phyloP scores from a whole-genome alignment of 2,113 vertebrate genomes.

The Nansenia antarctica region DNA sequence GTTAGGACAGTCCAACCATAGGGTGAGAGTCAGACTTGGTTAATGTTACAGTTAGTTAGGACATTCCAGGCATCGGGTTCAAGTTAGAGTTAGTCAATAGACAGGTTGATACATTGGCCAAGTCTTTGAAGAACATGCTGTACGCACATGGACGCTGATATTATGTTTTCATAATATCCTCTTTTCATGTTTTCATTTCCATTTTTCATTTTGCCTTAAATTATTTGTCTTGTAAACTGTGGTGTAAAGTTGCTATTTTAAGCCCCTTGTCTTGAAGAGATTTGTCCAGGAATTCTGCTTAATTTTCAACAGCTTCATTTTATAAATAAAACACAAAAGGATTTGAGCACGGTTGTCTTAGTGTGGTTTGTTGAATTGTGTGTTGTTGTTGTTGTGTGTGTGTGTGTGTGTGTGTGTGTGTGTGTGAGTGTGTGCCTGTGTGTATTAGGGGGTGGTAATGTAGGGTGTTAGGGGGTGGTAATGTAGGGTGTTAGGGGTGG shows the following conservation, averaged over 20 bases:
- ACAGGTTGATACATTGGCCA: conserved; percentile 29
- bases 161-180: background rate
- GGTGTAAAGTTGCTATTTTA: conserved; percentile 68
- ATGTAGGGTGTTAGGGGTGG: background rate
- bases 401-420: background rate
- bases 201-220: conserved; percentile 72
- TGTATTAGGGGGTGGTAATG: background rate
- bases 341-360: background rate
- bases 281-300: conserved; percentile 16
- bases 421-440: background rate
- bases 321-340: conserved; percentile 50
- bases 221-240: conserved; percentile 88
- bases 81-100: conserved; percentile 20
- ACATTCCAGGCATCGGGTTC: conserved; percentile 11
- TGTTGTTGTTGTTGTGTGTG: too few relatives aligned
- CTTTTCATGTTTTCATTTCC: conserved; percentile 14
- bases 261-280: conserved; percentile 78
- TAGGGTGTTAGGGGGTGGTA: background rate
- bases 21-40: background rate
- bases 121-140: conserved; percentile 21
- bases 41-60: conserved; percentile 15
- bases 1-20: background rate
- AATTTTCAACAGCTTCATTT: conserved; percentile 46
- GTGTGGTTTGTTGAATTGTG: background rate
- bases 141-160: conserved; percentile 20